Base-by-base conservation (phyloP, 2,113 vertebrate genomes). In the Lasiurus borealis region DNA sequence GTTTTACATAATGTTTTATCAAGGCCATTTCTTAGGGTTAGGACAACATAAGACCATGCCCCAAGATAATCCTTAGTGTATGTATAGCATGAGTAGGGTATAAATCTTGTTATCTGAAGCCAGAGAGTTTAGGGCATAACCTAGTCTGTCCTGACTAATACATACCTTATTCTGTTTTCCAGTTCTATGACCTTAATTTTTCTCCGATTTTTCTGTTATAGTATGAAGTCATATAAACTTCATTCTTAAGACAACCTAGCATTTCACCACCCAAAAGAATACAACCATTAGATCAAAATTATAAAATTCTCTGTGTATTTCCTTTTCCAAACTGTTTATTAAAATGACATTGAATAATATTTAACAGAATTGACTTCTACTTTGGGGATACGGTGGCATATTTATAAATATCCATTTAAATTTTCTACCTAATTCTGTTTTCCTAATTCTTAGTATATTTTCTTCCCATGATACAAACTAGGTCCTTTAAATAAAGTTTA, bases 361-460 rank as follows among this genome's bases (percentile, higher is more conserved):
- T 85, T 72, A 88, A 78, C 11, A 73, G 6, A 85, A 82, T 2
- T 21, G 27, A 71, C 44, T 25, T 15, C 21, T 78, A 34, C 59
- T 52, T 57, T 87, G 11, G 64, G 1, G 36, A 88, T 50, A 14
- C 29, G 14, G 2, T 57, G 8, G 21, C 2, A 64, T 75, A 82
- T 64, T 54, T 52, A 87, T 8, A 94, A 90, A 69, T 64, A n/a
- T 88, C 31, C 48, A 85, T 27, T 89, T 89, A 85, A 91, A 91
- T 71, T 68, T n/a, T 71, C 50, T 9, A 68, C 6, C 12, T 93
- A 59, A 95, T 85, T 85, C 64, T 90, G 15, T 82, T 87, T 94
- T 73, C 31, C n/a, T 83, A 90, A 93, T 44, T 66, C 27, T 23
- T 27, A 76, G 66, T 25, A n/a, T 89, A 84, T 91, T 94, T 96